Evolutionary conservation across 2,888 invertebrate species (phyloP).

Genomic region (Acronicta alni): DNA sequence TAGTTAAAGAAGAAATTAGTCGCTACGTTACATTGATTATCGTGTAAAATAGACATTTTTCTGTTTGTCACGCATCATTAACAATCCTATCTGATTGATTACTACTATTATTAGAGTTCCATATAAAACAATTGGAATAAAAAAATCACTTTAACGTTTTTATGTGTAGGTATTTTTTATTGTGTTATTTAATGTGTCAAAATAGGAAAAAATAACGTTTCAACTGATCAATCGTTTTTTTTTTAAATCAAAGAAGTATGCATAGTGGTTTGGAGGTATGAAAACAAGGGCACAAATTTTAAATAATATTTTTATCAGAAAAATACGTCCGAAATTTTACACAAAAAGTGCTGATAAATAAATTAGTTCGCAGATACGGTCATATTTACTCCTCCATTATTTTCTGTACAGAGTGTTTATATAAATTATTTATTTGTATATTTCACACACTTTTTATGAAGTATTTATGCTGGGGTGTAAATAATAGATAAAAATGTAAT

Average conservation of each 20-base stretch:
- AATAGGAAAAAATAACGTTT: neutral
- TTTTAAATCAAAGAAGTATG: constrained; percentile 8
- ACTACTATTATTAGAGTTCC: constrained; percentile 24
- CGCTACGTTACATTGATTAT: constrained; percentile 45
- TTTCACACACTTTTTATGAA: neutral
- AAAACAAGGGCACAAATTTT: constrained; percentile 14
- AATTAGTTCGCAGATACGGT: constrained; percentile 6
- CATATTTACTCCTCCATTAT: constrained; percentile 7
- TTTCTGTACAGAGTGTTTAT: neutral
- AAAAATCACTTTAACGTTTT: constrained; percentile 3
- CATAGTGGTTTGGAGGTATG: constrained; percentile 12
- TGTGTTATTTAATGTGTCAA: neutral
- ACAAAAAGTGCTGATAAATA: constrained; percentile 6
- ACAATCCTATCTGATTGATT: constrained; percentile 39
- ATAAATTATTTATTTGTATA: too few relatives aligned
- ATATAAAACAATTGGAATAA: neutral
- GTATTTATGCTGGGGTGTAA: too few relatives aligned
- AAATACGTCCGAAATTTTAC: constrained; percentile 23
- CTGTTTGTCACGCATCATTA: constrained; percentile 40
- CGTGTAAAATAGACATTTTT: constrained; percentile 45
- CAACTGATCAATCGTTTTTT: neutral
- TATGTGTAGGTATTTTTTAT: too few relatives aligned
- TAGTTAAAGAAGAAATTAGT: constrained; percentile 44
- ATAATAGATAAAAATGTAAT: too few relatives aligned
- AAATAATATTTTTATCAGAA: constrained; percentile 9